Conservation (phyloP, 1,140 invertebrate genomes). For the Caenorhabditis inopinata region DNA sequence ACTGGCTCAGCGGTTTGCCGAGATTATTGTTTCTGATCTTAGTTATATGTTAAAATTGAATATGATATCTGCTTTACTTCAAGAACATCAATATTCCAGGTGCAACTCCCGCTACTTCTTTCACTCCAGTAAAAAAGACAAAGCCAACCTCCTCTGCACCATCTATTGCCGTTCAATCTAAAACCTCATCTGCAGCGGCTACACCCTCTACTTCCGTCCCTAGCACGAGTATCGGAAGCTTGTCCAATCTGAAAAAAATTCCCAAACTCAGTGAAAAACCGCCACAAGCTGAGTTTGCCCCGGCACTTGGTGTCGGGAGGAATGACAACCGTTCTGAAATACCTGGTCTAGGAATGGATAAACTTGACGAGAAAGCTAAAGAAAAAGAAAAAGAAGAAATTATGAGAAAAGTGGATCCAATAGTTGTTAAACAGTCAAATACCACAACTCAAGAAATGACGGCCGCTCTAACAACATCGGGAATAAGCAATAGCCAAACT, state of each 20-base stretch:
- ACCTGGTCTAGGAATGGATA: background rate
- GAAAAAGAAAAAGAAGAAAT: background rate
- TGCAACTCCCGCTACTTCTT: background rate
- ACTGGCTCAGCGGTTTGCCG: no score
- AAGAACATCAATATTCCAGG: background rate
- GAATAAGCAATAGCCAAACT: background rate
- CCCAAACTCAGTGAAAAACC: constrained; percentile 11
- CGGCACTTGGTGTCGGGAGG: background rate
- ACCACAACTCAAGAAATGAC: background rate
- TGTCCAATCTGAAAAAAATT: background rate
- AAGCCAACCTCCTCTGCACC: background rate
- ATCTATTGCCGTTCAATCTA: background rate
- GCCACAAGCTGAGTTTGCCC: background rate
- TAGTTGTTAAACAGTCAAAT: background rate
- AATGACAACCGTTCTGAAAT: background rate
- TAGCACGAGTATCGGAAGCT: background rate
- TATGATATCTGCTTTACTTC: no score
- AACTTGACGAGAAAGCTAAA: background rate
- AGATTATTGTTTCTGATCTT: no score
- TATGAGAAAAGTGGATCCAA: background rate
- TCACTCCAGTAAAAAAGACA: background rate
- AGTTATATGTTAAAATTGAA: no score
- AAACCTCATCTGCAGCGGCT: background rate
- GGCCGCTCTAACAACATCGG: background rate
- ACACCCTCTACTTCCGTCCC: background rate